phyloP scores from a whole-genome alignment of 64 coral and sea anemone species.

The Porites australiensis region DNA sequence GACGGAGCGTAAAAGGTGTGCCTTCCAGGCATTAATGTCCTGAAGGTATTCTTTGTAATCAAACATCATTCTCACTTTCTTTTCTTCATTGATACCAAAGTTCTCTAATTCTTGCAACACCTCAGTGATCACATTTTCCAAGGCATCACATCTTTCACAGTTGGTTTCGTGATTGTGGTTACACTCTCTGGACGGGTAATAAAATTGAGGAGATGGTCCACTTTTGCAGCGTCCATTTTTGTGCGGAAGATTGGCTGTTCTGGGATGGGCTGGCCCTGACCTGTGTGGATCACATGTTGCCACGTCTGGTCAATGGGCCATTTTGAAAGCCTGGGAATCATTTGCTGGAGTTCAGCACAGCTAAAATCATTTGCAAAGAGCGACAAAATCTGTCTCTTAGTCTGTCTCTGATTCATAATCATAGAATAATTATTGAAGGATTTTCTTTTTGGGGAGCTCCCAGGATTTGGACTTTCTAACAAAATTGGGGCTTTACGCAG shows the following conservation, averaged over 20 bases:
- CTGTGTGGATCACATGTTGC: constrained; percentile 11
- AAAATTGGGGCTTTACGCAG: background rate
- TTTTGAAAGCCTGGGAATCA: constrained; percentile 24
- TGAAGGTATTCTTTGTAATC: background rate
- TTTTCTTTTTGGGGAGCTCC: background rate
- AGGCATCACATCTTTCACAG: constrained; percentile 34
- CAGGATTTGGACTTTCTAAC: background rate
- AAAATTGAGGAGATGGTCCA: constrained; percentile 48
- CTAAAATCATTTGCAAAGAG: constrained; percentile 28
- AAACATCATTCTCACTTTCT: constrained; percentile 23
- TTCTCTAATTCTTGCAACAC: background rate
- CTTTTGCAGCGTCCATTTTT: constrained; percentile 34
- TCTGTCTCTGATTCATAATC: constrained; percentile 6
- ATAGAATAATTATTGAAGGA: background rate
- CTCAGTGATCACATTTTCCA: background rate
- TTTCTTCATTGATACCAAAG: constrained; percentile 3
- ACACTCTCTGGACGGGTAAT: constrained; percentile 24
- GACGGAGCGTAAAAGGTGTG: constrained; percentile 22
- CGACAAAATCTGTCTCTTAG: constrained; percentile 1
- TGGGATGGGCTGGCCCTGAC: constrained; percentile 22
- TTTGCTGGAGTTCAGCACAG: background rate
- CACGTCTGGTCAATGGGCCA: constrained; percentile 57
- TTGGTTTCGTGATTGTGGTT: constrained; percentile 1
- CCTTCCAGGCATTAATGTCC: constrained; percentile 39
- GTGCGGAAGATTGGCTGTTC: background rate